Evolutionary conservation across 2,888 invertebrate genomes (phyloP).

Genomic region (Melieria omissa): DNA sequence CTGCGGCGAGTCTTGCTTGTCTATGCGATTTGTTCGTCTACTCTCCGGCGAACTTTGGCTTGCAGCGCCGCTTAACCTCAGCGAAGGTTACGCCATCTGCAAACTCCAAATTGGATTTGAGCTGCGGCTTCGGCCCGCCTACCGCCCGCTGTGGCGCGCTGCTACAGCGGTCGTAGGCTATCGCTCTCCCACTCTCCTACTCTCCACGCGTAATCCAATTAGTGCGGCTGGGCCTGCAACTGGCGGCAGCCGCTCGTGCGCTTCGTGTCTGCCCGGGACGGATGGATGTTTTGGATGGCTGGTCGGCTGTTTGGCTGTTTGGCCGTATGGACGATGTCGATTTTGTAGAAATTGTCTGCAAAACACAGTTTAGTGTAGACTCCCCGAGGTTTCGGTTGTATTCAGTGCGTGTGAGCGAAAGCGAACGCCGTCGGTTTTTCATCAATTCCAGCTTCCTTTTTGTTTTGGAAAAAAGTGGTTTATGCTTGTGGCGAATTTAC

Average conservation of each 20-base stretch:
- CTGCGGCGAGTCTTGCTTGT: no score
- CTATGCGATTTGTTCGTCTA: constrained; percentile 9
- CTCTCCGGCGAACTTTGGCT: not conserved
- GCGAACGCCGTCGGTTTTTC: constrained; percentile 48
- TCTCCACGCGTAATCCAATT: constrained; percentile 49
- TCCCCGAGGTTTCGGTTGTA: constrained; percentile 58
- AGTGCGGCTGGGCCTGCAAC: constrained; percentile 39
- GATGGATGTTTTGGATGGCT: constrained; percentile 23
- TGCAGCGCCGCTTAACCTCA: constrained; percentile 45
- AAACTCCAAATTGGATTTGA: no score
- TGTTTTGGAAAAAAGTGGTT: no score
- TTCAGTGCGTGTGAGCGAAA: constrained; percentile 47
- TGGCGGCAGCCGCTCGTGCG: constrained; percentile 13
- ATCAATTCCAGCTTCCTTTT: not conserved
- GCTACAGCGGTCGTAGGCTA: constrained; percentile 39
- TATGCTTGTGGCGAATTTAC: not conserved
- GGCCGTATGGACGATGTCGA: constrained; percentile 28
- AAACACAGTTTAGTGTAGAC: constrained; percentile 59
- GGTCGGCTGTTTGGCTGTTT: constrained; percentile 31
- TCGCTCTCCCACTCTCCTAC: constrained; percentile 31
- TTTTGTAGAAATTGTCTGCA: constrained; percentile 51
- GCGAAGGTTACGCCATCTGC: constrained; percentile 45
- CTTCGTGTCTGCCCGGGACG: constrained; percentile 24
- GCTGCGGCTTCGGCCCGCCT: constrained; percentile 7
- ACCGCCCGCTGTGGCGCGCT: constrained; percentile 8